Base-by-base conservation (phyloP, 1,140 invertebrate genomes). In the Mylabris phalerata region DNA sequence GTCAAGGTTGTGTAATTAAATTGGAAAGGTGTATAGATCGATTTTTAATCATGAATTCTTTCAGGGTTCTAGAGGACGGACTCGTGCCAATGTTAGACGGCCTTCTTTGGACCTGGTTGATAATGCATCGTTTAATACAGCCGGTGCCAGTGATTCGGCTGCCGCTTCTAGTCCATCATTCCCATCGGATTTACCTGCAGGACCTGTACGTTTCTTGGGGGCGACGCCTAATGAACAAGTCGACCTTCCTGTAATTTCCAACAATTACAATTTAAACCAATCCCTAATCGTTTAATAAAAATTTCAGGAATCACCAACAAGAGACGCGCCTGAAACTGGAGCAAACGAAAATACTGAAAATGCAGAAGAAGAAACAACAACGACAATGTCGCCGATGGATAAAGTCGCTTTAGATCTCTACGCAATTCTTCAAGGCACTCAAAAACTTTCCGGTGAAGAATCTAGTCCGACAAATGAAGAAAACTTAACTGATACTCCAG, bases 341-440 rank as follows among this genome's bases (percentile, higher is more conserved):
- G 50, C 32, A 32, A 32, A 7, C 32, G 7, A 32, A 32, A 32
- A 7, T 32, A 32, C 0, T 2, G 32, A 32, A 49, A 48, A 41
- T 19, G 57, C 60, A 1, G 59, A 49, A 11, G 60, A 60, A 46
- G 55, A 63, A 26, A 68, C 66, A 1, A 84, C 83, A 0, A 84
- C 83, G 0, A 84, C 84, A 11, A 84, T 83, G 63, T 80, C 81
- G 2, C 78, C 80, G 0, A 89, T 89, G 86, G 85, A 90, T 64
- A 90, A 90, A 74, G 87, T 87, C 0, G 88, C 88, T 9, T 75
- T 90, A 10, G 88, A 91, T 66, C 72, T 91, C 11, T 91, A 90
- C 62, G 88, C 88, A 0, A 85, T 88, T 62, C 75, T 88, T 9
- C 80, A 82, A 65, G 85, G 85, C n/a, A 85, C 86, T 43, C 87